Evolutionary conservation across 2,113 vertebrate genomes (phyloP), one percentile per base, ranked within the genome.

Genomic region (Gallinago undulata): DNA sequence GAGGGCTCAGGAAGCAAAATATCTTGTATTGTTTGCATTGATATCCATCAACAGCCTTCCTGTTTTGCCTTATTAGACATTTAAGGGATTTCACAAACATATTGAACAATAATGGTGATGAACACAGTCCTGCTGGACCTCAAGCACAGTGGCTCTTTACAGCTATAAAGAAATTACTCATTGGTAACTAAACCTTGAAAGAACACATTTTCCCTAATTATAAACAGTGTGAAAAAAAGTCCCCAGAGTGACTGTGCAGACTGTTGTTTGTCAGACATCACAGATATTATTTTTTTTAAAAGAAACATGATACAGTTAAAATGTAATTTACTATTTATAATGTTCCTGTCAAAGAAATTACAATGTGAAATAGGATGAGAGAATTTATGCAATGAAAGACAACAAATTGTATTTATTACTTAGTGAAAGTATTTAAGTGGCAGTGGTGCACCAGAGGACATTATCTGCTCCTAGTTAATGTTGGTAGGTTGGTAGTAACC

Each of bases 321-420:
- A 84, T 76, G 27, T 50, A 78, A 77, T 86, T 90, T 73, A 56
- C 56, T 86, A 35, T 77, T 83, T 55, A 45, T 66, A 84, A 82
- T 76, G 53, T 89, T 73, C 62, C 48, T 84, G 62, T 92, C 86
- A 91, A 94, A 89, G n/a, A 74, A 77, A 90, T 93, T 92, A 43
- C 48, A 64, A 6, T 7, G 6, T 93, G 53, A 97, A 95, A 68
- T 84, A 86, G 77, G 47, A 86, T 1, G 33, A 72, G 55, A 80
- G 18, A 85, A 74, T 77, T 91, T 87, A 45, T 83, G 51, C 3
- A 39, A n/a, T 41, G 53, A 69, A 86, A 94, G 51, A 84, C 9
- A 59, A 45, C 56, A 95, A 92, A 73, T 62, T n/a, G 10, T 69
- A 68, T 92, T 95, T 94, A 73, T 91, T 95, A 56, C 56, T 72